These are phyloP conservation scores for Ophioninae sp. DNA, from an alignment of 2,888 invertebrate genomes.

Conservation along the genomic window DNA sequence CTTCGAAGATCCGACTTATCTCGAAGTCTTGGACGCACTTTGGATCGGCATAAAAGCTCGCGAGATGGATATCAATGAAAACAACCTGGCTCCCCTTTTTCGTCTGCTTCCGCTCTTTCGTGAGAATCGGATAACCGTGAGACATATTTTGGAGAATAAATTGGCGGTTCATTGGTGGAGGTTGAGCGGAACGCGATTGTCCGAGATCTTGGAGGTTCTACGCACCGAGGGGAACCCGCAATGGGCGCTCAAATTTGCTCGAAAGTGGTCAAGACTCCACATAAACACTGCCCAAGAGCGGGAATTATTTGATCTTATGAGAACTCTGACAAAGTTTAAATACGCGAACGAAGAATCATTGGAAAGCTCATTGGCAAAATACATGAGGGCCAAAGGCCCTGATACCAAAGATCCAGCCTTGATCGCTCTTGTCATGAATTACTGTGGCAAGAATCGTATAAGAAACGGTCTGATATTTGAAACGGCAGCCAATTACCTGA, in stretches of 20 bases:
- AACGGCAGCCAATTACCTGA: constrained; percentile 84
- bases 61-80: constrained; percentile 83
- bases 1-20: constrained; percentile 82
- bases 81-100: constrained; percentile 84
- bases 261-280: constrained; percentile 84
- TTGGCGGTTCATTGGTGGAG: constrained; percentile 83
- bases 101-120: constrained; percentile 81
- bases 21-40: constrained; percentile 84
- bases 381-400: constrained; percentile 83
- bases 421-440: constrained; percentile 84
- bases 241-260: constrained; percentile 73
- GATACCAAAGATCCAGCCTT: constrained; percentile 83
- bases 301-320: constrained; percentile 82
- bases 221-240: constrained; percentile 75
- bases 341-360: constrained; percentile 82
- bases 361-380: constrained; percentile 84
- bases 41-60: constrained; percentile 84
- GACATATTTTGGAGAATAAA: constrained; percentile 84
- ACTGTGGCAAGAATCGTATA: constrained; percentile 84
- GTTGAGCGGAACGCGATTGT: constrained; percentile 81
- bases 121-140: constrained; percentile 83
- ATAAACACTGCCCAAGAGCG: constrained; percentile 84
- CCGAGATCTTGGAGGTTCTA: constrained; percentile 82
- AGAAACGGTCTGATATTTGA: constrained; percentile 84
- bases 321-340: constrained; percentile 82